Base-by-base conservation (phyloP, 2,797 vertebrate genomes). In the Mallotus villosus region DNA sequence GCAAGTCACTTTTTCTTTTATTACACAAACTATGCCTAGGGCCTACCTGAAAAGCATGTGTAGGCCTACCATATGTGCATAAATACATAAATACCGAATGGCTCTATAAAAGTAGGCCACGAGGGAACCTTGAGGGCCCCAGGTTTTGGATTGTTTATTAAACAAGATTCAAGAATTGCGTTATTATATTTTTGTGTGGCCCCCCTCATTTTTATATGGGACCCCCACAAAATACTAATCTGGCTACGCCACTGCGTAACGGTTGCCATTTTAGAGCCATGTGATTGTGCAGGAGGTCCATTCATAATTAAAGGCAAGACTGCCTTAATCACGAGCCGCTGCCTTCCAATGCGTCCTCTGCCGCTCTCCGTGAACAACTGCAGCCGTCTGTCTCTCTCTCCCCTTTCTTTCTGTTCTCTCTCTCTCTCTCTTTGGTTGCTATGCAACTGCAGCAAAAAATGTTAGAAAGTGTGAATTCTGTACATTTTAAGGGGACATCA, bases 241-340 rank as follows among this genome's bases (percentile, higher is more conserved):
- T 46, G 41, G 41, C 9, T 12, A 46, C 11, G 41, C 41, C 41
- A 46, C 85, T 83, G 71, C 83, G 69, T 68, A 68, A 86, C 78
- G 27, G 84, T 76, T 90, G 88, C 86, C 91, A 88, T 91, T 87
- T 88, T 80, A 76, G 82, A 88, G 76, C 74, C 64, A 78, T 78
- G 85, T 90, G 89, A 82, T 83, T 72, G 84, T 86, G 12, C 12
- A 46, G 87, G 87, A 89, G 83, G 84, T 85, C 88, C 89, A 93
- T 91, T 92, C 89, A 93, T 92, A 91, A 93, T 92, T 93, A 90
- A 93, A 90, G 87, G 82, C 59, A 83, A 89, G 88, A 88, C 85
- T 78, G 85, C 79, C 87, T 91, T 91, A 89, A 93, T 90, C 88
- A 90, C 27, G 80, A 88, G 84, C 84, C 86, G 78, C 86, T 84